Evolutionary conservation across 2,113 vertebrate genomes (phyloP).

Genomic region (Aptenodytes forsteri): DNA sequence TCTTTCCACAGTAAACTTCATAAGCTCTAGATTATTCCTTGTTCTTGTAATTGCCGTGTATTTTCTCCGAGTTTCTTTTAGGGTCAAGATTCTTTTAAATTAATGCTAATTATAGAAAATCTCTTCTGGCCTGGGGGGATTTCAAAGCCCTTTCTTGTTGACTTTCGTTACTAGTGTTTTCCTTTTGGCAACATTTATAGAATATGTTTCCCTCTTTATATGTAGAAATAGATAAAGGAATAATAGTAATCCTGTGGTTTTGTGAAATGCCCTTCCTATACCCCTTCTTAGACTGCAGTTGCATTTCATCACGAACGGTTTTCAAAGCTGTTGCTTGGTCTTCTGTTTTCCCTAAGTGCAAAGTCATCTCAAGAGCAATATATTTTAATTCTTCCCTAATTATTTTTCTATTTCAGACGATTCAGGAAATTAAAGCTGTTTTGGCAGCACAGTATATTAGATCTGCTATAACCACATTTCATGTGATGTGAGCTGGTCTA

Average conservation of each 20-base stretch:
- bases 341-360: constrained; percentile 23
- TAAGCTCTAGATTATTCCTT: background rate
- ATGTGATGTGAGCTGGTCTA: constrained; percentile 29
- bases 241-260: background rate
- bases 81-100: background rate
- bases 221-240: background rate
- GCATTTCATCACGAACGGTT: background rate
- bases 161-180: background rate
- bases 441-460: constrained; percentile 54
- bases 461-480: constrained; percentile 60
- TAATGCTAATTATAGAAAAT: background rate
- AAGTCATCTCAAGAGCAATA: constrained; percentile 64
- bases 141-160: background rate
- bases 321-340: background rate
- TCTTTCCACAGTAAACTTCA: background rate
- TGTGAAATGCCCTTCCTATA: background rate
- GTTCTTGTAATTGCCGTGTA: background rate
- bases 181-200: background rate
- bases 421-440: constrained; percentile 58
- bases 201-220: background rate
- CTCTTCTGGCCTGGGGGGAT: background rate
- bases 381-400: constrained; percentile 56
- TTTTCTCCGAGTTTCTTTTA: background rate
- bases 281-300: background rate
- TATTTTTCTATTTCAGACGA: constrained; percentile 51